Evolutionary conservation across 2,888 invertebrate genomes (phyloP).

Genomic region (Eupelmus urozonus): DNA sequence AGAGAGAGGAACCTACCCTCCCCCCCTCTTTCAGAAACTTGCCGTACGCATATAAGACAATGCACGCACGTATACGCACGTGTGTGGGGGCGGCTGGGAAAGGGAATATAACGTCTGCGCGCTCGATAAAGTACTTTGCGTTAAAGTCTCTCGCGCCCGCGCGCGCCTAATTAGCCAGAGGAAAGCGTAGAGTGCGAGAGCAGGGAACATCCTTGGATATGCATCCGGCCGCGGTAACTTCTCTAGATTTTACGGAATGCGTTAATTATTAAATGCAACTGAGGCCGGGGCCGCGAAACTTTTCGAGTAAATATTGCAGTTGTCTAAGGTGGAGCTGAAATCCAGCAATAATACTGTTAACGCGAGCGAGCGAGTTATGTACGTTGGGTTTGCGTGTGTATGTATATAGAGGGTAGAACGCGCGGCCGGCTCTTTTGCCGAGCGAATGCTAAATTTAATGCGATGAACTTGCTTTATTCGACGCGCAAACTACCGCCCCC

Average conservation of each 20-base stretch:
- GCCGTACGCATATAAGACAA: conserved; percentile 67
- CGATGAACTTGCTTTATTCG: conserved; percentile 9
- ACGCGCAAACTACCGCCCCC: background rate
- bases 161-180: conserved; percentile 63
- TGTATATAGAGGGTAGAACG: too few relatives aligned
- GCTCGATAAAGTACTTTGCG: conserved; percentile 59
- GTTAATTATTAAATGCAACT: conserved; percentile 45
- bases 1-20: conserved; percentile 23
- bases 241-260: conserved; percentile 43
- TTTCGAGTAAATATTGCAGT: conserved; percentile 35
- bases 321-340: conserved; percentile 10
- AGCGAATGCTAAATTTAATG: background rate
- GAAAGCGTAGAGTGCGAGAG: conserved; percentile 34
- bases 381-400: background rate
- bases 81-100: conserved; percentile 31
- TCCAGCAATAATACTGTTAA: conserved; percentile 40
- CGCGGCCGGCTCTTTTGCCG: conserved; percentile 11
- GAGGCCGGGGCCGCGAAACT: background rate
- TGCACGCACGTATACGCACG: conserved; percentile 51
- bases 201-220: conserved; percentile 20
- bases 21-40: conserved; percentile 62
- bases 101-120: conserved; percentile 14
- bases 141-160: too few relatives aligned
- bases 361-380: background rate
- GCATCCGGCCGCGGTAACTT: conserved; percentile 42